phyloP scores from a whole-genome alignment of 2,888 invertebrate genomes.

The Drosophila nr. perissopoda region DNA sequence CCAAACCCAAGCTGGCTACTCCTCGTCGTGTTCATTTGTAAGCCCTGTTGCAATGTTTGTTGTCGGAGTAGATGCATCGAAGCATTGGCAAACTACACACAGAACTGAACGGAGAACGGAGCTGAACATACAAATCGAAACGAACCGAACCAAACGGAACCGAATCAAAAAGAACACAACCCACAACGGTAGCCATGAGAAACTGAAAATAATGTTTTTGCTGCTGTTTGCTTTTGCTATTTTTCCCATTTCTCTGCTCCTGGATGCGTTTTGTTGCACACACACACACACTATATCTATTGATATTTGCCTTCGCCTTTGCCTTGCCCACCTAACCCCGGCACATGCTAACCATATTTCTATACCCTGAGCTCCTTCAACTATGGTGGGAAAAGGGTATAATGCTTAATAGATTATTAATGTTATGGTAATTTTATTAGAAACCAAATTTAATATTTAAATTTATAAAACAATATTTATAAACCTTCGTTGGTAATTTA shows the following conservation, averaged over 20 bases:
- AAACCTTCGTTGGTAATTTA: not conserved
- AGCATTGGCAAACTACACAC: slow-evolving; percentile 43
- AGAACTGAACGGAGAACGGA: slow-evolving; percentile 35
- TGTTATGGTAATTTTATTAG: not conserved
- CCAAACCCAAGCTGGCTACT: slow-evolving; percentile 5
- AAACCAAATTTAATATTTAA: not conserved
- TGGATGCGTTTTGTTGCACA: slow-evolving; percentile 40
- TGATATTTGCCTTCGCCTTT: slow-evolving; percentile 5
- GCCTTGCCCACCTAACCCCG: not conserved
- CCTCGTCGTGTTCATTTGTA: slow-evolving; percentile 47
- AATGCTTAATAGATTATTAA: not conserved
- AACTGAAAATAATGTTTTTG: slow-evolving; percentile 80
- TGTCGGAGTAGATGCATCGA: slow-evolving; percentile 26
- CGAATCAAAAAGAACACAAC: slow-evolving; percentile 25
- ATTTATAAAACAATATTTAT: not conserved
- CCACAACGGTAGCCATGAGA: slow-evolving; percentile 51
- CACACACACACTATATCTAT: not conserved
- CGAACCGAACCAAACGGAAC: slow-evolving; percentile 23
- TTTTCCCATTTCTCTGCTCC: slow-evolving; percentile 68
- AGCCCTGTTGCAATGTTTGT: slow-evolving; percentile 60
- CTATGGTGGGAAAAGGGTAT: not conserved
- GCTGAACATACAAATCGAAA: slow-evolving; percentile 23
- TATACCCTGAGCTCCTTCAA: not conserved
- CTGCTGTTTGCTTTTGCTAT: slow-evolving; percentile 79
- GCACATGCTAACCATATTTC: not conserved